Percentiles rank a stretch among this genome's conserved stretches.
phyloP scores from a whole-genome alignment of 2,113 vertebrate genomes.

The Strix aluco region DNA sequence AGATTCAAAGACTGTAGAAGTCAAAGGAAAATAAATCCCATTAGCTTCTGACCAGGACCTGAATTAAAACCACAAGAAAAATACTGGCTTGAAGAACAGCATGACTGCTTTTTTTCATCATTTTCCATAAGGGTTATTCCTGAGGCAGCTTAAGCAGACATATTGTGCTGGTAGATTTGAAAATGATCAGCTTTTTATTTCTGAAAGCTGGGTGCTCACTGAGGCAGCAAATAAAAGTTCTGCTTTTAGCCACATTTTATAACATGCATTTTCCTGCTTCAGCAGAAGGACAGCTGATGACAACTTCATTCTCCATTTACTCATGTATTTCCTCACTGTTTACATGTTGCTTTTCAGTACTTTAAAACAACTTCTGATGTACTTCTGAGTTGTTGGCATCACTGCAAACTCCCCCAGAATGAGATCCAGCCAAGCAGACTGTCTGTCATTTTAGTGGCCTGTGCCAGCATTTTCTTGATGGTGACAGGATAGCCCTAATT shows the following conservation, averaged over 20 bases:
- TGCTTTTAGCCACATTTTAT: background rate
- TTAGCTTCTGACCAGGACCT: background rate
- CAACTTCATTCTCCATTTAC: conserved; percentile 13
- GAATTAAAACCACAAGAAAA: background rate
- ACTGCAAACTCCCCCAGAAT: background rate
- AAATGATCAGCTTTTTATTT: background rate
- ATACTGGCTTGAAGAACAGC: background rate
- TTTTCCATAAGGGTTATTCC: background rate
- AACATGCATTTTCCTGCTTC: background rate
- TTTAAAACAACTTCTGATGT: background rate
- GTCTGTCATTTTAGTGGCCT: background rate
- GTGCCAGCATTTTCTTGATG: background rate
- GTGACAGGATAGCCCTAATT: background rate
- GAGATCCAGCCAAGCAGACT: conserved; percentile 1
- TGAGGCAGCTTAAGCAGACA: background rate
- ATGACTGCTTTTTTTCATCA: background rate
- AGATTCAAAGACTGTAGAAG: background rate
- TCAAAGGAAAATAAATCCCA: conserved; percentile 5
- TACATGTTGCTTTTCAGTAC: background rate
- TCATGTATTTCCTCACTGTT: background rate
- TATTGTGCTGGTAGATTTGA: background rate
- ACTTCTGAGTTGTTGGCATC: background rate
- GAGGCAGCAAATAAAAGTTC: background rate
- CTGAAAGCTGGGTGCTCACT: background rate
- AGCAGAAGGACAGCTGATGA: background rate